Evolutionary conservation across 2,113 vertebrate genomes (phyloP).

Genomic region (Rhinogobius similis): DNA sequence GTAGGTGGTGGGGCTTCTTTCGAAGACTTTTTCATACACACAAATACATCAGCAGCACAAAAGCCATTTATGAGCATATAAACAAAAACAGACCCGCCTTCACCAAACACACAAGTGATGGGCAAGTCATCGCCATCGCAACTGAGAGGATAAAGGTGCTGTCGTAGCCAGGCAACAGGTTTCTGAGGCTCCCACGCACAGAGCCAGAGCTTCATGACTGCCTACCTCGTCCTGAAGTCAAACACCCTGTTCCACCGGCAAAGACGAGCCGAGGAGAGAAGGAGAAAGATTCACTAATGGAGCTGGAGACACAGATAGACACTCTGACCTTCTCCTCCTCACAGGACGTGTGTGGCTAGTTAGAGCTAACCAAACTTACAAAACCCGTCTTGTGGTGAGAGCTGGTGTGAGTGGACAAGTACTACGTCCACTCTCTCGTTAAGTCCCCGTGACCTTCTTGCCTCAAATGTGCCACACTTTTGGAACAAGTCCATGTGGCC

Average conservation of each 20-base stretch:
- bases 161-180: constrained; percentile 81
- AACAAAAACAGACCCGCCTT: background rate
- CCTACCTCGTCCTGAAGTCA: constrained; percentile 69
- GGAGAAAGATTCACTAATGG: constrained; percentile 42
- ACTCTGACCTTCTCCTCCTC: constrained; percentile 55
- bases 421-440: constrained; percentile 42
- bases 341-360: constrained; percentile 23
- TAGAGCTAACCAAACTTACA: constrained; percentile 33
- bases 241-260: constrained; percentile 61
- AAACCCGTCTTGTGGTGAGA: constrained; percentile 28
- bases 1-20: constrained; percentile 64
- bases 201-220: constrained; percentile 63
- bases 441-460: constrained; percentile 41
- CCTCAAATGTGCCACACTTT: constrained; percentile 31
- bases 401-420: constrained; percentile 43
- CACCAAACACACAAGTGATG: constrained; percentile 38
- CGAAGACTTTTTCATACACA: constrained; percentile 28
- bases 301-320: constrained; percentile 40
- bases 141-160: constrained; percentile 71
- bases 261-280: constrained; percentile 41
- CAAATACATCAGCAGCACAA: constrained; percentile 34
- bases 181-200: constrained; percentile 74
- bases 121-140: constrained; percentile 73
- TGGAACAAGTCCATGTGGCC: constrained; percentile 33
- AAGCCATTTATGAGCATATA: constrained; percentile 9